A percentile compares a stretch with the other conserved stretches of the same genome.
These are phyloP conservation scores for Aselliscus stoliczkanus DNA, from an alignment of 2,797 vertebrate species.

Conservation along the genomic window DNA sequence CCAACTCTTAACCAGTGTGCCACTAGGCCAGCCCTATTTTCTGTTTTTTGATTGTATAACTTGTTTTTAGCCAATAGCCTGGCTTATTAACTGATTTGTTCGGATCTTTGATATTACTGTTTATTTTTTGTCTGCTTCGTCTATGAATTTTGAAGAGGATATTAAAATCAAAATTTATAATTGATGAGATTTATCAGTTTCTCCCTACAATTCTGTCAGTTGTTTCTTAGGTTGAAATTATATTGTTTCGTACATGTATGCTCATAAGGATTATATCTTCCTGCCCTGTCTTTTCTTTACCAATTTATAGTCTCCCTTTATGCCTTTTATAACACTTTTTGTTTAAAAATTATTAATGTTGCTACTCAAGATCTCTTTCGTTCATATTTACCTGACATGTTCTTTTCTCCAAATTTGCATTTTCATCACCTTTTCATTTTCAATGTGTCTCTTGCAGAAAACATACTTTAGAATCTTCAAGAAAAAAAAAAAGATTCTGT, in stretches of 20 bases:
- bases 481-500: neutral
- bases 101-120: neutral
- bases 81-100: neutral
- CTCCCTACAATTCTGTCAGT: neutral
- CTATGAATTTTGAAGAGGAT: neutral
- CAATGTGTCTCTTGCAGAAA: neutral
- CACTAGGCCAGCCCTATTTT: no score
- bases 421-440: neutral
- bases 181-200: neutral
- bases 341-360: neutral
- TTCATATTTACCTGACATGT: neutral
- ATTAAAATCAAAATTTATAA: slow-evolving; percentile 2
- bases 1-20: no score
- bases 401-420: neutral
- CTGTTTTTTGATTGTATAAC: neutral
- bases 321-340: neutral
- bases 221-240: neutral
- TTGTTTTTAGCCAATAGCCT: neutral
- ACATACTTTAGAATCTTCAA: neutral
- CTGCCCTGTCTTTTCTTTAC: neutral
- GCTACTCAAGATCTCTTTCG: neutral
- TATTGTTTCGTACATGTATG: neutral
- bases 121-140: neutral
- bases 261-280: neutral
- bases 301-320: neutral